phyloP scores from a whole-genome alignment of 2,888 invertebrate genomes.

The Macroteleia sp. region DNA sequence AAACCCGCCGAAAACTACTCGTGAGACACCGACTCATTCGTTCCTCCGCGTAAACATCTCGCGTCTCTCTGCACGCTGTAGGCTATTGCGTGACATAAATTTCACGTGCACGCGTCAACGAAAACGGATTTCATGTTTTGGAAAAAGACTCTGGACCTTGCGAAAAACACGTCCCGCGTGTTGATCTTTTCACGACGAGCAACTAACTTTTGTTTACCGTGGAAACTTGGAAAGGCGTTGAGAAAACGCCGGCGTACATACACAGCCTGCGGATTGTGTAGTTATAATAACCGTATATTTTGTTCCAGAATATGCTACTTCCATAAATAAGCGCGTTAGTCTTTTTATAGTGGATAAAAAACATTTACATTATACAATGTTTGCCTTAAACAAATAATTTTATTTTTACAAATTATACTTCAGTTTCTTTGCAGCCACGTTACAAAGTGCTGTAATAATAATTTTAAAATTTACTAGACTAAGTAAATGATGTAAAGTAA shows the following conservation, averaged over 20 bases:
- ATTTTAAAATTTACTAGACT: too few relatives aligned
- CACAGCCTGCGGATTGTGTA: not conserved
- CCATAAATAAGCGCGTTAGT: not conserved
- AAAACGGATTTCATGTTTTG: constrained; percentile 33
- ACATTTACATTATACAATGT: too few relatives aligned
- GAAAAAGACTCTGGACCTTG: constrained; percentile 22
- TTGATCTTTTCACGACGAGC: constrained; percentile 18
- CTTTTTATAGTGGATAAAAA: too few relatives aligned
- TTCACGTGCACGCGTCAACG: constrained; percentile 40
- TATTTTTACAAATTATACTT: too few relatives aligned
- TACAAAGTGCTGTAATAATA: too few relatives aligned
- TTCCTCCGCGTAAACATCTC: constrained; percentile 46
- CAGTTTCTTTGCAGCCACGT: too few relatives aligned
- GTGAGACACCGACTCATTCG: constrained; percentile 30
- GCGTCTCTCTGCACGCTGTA: not conserved
- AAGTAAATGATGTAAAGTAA: too few relatives aligned
- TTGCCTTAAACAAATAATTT: too few relatives aligned
- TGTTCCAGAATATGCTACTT: not conserved
- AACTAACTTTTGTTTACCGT: constrained; percentile 26
- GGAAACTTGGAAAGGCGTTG: constrained; percentile 10
- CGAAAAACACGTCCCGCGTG: constrained; percentile 13
- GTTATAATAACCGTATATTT: constrained; percentile 17
- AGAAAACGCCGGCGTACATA: not conserved
- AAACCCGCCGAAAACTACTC: constrained; percentile 58
- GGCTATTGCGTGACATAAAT: constrained; percentile 51